Conservation (phyloP, 2,797 vertebrate genomes). For the Micromesistius poutassou region DNA sequence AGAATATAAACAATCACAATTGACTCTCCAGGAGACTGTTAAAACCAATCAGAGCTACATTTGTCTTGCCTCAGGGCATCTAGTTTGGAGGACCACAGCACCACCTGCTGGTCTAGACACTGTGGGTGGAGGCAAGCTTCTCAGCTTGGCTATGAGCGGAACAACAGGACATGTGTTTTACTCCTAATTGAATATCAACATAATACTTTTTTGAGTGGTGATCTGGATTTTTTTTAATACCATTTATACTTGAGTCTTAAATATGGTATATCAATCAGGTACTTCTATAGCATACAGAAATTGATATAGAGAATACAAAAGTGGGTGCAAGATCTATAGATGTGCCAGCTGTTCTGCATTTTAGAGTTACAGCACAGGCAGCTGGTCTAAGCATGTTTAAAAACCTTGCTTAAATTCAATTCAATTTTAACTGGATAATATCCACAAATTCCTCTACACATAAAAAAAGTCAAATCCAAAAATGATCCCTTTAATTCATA, state of each 20-base stretch:
- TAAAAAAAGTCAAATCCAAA: background rate
- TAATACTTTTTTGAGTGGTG: background rate
- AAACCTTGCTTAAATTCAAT: background rate
- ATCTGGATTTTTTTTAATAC: background rate
- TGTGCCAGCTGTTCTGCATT: no score
- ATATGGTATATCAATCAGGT: background rate
- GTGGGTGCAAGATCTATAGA: no score
- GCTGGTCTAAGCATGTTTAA: background rate
- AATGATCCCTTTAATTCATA: background rate
- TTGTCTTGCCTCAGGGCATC: constrained; percentile 26
- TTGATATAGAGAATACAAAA: background rate
- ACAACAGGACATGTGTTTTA: background rate
- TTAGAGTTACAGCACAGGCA: background rate
- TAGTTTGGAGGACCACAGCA: constrained; percentile 61
- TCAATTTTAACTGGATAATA: background rate
- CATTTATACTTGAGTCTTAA: background rate
- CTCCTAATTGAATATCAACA: no score
- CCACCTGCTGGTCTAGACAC: constrained; percentile 67
- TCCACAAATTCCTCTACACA: background rate
- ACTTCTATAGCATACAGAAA: background rate
- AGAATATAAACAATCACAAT: background rate
- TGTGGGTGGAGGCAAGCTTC: background rate
- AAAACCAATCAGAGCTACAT: constrained; percentile 10
- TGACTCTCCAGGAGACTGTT: background rate
- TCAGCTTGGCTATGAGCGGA: background rate